Conservation (phyloP, 2,888 invertebrate species). For the Nomada ferruginata region DNA sequence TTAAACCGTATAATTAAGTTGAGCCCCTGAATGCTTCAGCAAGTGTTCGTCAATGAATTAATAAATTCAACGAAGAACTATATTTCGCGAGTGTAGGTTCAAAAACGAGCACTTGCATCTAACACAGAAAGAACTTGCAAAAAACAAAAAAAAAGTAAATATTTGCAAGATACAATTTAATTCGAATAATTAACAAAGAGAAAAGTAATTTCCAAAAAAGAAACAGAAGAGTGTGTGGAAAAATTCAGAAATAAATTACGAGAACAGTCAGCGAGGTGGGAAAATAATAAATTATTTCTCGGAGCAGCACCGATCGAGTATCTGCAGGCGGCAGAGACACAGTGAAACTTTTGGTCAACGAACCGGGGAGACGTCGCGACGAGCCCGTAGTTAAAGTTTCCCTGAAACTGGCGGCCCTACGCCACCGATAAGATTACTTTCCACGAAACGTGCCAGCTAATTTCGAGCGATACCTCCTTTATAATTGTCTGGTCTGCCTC, state of each 20-base stretch:
- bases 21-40: too few relatives aligned
- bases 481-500: conserved; percentile 23
- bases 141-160: too few relatives aligned
- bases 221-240: background rate
- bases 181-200: background rate
- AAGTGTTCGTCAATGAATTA: background rate
- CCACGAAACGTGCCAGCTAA: conserved; percentile 29
- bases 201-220: background rate
- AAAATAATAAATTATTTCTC: conserved; percentile 29
- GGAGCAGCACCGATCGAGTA: background rate
- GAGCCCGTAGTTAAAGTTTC: conserved; percentile 1
- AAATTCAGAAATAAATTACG: conserved; percentile 26
- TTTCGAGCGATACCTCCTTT: conserved; percentile 38
- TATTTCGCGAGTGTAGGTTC: too few relatives aligned
- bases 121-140: background rate
- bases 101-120: background rate
- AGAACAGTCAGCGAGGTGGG: background rate
- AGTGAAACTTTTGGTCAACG: conserved; percentile 27
- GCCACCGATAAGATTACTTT: conserved; percentile 10
- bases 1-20: background rate
- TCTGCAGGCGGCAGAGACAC: background rate
- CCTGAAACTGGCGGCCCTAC: background rate
- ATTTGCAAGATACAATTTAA: too few relatives aligned
- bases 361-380: conserved; percentile 5
- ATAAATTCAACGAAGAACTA: background rate